These are phyloP conservation scores for Miniopterus natalensis DNA, from an alignment of 2,113 vertebrate genomes.

Conservation along the genomic window DNA sequence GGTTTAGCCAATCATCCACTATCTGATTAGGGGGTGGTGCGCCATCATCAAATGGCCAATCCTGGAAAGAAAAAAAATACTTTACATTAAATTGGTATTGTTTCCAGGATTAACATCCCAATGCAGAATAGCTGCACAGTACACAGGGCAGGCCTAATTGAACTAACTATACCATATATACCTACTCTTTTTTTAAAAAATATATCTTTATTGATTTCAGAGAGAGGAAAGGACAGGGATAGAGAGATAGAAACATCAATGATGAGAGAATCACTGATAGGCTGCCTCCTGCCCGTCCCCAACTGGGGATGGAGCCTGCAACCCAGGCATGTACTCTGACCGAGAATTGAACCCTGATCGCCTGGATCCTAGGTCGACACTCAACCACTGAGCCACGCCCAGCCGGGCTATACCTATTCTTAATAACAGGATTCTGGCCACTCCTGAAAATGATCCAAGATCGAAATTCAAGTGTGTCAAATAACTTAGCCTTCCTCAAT, in stretches of 20 bases:
- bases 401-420: not conserved
- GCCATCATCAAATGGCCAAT: conserved; percentile 99
- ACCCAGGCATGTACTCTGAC: too few species aligned
- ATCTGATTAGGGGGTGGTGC: conserved; percentile 97
- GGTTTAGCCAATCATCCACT: conserved; percentile 98
- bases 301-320: too few species aligned
- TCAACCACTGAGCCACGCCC: too few species aligned
- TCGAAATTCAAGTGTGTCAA: conserved; percentile 46
- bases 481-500: conserved; percentile 47
- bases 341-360: too few species aligned
- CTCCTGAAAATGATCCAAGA: conserved; percentile 44
- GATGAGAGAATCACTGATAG: too few species aligned
- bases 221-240: too few species aligned
- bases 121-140: not conserved
- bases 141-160: not conserved
- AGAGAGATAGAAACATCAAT: too few species aligned
- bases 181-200: not conserved
- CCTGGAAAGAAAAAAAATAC: conserved; percentile 86
- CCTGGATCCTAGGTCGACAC: too few species aligned
- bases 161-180: not conserved
- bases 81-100: conserved; percentile 57
- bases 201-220: too few species aligned
- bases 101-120: conserved; percentile 18
- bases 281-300: too few species aligned
- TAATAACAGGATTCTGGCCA: conserved; percentile 3